Evolutionary conservation across 2,888 invertebrate species (phyloP), one percentile per base, ranked within the genome.

Genomic region (Poecilobothrus nobilitatus): DNA sequence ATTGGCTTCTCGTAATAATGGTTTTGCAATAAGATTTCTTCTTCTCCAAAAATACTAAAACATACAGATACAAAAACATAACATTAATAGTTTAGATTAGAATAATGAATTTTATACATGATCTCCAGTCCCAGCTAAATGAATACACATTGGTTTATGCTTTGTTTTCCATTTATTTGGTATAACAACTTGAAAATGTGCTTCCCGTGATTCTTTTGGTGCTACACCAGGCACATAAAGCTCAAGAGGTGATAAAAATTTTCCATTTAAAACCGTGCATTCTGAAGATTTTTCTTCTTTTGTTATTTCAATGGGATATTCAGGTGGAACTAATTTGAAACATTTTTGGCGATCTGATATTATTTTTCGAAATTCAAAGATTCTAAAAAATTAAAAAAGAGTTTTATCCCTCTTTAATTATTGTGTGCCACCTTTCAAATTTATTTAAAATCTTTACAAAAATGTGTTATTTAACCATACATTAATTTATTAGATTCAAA

Each of bases 51-150:
- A 97, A 82, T 88, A 92, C 95, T 96, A 80, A 22, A n/a, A n/a
- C n/a, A n/a, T n/a, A n/a, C n/a, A n/a, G n/a, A n/a, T n/a, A n/a
- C n/a, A n/a, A 82, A 80, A 21, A 62, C n/a, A 18, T 63, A 65
- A 66, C 12, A 66, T 22, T 22, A 21, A 67, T 44, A 44, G 65
- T 21, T 20, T 63, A 34, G 5, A 68, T 67, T 62, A 62, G 18
- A 12, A 64, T n/a, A 63, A 53, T 9, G 33, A 37, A 20, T 18
- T 27, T 83, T 88, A 85, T 85, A 95, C 95, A 85, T 99, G 98
- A 84, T 99, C 98, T 65, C 98, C 99, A 63, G 99, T 99, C 41
- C 97, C 97, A 37, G 98, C 97, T 73, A 98, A 85, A 78, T 98
- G 97, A 72, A 99, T 85, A 80, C 97, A 97, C 61, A 97, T 86